Evolutionary conservation across 2,113 vertebrate species (phyloP), one percentile per base, ranked within the genome.

Genomic region (Nesoenas mayeri): DNA sequence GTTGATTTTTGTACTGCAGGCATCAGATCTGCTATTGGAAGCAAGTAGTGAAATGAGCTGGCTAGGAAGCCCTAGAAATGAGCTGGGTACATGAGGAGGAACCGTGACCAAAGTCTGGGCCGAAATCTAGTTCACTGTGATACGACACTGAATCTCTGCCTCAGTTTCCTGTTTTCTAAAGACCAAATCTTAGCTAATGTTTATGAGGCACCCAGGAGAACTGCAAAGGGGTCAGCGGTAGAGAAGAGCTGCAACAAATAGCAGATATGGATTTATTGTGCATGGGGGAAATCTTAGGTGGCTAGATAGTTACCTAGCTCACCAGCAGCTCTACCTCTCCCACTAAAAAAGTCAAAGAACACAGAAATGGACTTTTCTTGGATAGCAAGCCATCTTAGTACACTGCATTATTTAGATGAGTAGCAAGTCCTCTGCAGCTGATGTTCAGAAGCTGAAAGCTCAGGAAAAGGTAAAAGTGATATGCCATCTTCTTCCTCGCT

Each of bases 351-450:
- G 15, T 44, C 40, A 77, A 50, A 79, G 25, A 40, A 50, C 32
- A 51, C 11, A 44, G 32, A 72, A 51, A 40, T 50, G 10, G 20
- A 10, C 8, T 3, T 79, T 74, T 85, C 50, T 82, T 57, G 51
- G 12, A 32, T 81, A 42, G 13, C 51, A 32, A 34, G 21, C 0
- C 0, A 20, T 71, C 0, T 0, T 44, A 36, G 38, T 28, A 79
- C 4, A 6, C 16, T 47, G 36, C 15, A 9, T 58, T 61, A 1
- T 79, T 91, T 60, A 85, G 21, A 32, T 72, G 75, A 72, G 6
- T 24, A 79, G 34, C 29, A 51, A 66, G n/a, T 65, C 50, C 28
- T 77, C 66, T 19, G 10, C 48, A 91, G 26, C 29, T 85, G 28
- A 21, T 69, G 22, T 62, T 82, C 21, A n/a, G 28, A 82, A 88